phyloP scores from a whole-genome alignment of 2,888 invertebrate genomes.

The Dromius quadrimaculatus region DNA sequence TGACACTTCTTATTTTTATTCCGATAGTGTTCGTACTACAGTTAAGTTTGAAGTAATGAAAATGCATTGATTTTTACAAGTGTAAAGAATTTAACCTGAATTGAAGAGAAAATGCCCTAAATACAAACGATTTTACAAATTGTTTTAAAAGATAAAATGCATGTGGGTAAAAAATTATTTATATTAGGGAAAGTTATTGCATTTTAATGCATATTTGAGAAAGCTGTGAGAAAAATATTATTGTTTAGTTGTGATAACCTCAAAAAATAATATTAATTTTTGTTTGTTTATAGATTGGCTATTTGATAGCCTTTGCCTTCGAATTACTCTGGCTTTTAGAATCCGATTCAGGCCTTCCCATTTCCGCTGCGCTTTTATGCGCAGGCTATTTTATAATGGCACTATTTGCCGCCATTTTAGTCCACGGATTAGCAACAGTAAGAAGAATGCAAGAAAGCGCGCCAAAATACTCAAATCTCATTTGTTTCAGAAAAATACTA shows the following conservation, averaged over 20 bases:
- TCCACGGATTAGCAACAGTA: slow-evolving; percentile 70
- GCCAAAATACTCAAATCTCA: background rate
- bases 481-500: slow-evolving; percentile 66
- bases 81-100: background rate
- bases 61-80: no score
- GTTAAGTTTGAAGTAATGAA: no score
- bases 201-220: no score
- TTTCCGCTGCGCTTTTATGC: slow-evolving; percentile 68
- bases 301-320: slow-evolving; percentile 69
- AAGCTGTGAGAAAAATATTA: background rate
- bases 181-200: background rate
- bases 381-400: slow-evolving; percentile 69
- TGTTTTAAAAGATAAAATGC: background rate
- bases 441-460: slow-evolving; percentile 54
- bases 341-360: slow-evolving; percentile 66
- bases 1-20: slow-evolving; percentile 16
- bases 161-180: background rate
- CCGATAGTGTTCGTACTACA: background rate
- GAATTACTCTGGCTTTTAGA: slow-evolving; percentile 69
- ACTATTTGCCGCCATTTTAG: slow-evolving; percentile 67
- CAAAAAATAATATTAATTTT: no score
- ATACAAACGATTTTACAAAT: no score
- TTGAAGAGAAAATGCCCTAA: background rate
- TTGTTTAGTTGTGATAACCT: background rate
- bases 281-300: slow-evolving; percentile 66